Evolutionary conservation across 2,888 invertebrate genomes (phyloP).

Genomic region (Machimus atricapillus): DNA sequence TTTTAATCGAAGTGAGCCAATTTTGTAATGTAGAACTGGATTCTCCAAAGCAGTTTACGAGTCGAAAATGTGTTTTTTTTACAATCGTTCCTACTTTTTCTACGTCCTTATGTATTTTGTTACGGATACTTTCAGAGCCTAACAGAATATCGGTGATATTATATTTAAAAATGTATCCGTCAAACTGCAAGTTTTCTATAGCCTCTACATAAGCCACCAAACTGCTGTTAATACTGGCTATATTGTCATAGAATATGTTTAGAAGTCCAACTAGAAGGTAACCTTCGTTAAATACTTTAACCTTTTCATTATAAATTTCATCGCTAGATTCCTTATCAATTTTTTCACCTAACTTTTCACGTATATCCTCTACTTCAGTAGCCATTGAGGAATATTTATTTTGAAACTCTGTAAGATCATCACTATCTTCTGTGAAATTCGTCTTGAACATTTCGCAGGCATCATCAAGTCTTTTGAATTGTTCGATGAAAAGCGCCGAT

Average conservation of each 20-base stretch:
- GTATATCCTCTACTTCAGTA: neutral
- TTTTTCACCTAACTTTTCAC: neutral
- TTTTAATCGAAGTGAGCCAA: neutral
- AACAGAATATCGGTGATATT: neutral
- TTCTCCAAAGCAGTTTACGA: neutral
- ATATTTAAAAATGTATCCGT: neutral
- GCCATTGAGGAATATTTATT: neutral
- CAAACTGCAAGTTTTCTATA: neutral
- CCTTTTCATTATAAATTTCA: neutral
- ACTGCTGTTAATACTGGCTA: neutral
- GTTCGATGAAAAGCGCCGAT: neutral
- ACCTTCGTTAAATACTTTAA: neutral
- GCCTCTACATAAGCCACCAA: neutral
- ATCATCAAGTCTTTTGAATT: neutral
- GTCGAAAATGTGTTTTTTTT: neutral
- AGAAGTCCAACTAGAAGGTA: neutral
- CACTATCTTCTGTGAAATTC: neutral
- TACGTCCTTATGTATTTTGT: neutral
- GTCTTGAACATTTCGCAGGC: neutral
- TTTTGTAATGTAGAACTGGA: neutral
- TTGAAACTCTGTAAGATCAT: neutral
- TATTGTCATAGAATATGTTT: neutral
- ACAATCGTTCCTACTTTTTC: neutral
- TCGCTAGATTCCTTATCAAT: neutral
- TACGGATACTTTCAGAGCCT: neutral